Base-by-base conservation (phyloP, 2,797 vertebrate genomes). In the Gambusia yucatana region DNA sequence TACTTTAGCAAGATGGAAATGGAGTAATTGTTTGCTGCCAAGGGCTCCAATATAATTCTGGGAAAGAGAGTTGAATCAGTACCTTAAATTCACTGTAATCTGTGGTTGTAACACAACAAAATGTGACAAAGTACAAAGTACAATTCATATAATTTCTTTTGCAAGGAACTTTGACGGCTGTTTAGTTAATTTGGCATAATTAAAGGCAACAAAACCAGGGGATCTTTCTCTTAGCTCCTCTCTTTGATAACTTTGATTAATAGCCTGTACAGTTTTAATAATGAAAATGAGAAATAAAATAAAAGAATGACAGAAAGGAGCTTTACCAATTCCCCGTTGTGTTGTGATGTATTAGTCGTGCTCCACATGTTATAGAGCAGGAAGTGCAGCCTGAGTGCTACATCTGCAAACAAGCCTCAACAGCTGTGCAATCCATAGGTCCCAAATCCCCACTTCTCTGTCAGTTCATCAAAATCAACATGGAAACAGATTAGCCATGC, bases 211-310 rank as follows among this genome's bases (percentile, higher is more conserved):
- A 17, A 76, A 69, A 65, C 73, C 80, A 74, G 86, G 80, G 79
- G 72, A 74, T 73, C 70, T 41, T 82, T 72, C 75, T 82, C 72
- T 85, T 86, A 73, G 73, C 65, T 77, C 57, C 28, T 89, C 86
- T 92, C 91, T 91, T 90, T 75, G 73, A 80, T 67, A 77, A 78
- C 81, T 83, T 81, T 93, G 91, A 93, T 91, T 88, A 89, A 91
- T 91, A 74, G 83, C 73, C 82, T 72, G 52, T 73, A 67, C 73
- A 52, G 82, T 89, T 67, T 63, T 76, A 81, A 82, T 22, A 76
- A 86, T 80, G 83, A 75, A 84, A 85, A 81, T 75, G 81, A 84
- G 63, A 86, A 70, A 39, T 50, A 75, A 73, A 76, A 63, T 33
- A 72, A 80, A 87, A 71, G 52, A 69, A 85, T 9, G 73, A 67